Evolutionary conservation across 2,888 invertebrate species (phyloP).

Genomic region (Anthrax anthrax): DNA sequence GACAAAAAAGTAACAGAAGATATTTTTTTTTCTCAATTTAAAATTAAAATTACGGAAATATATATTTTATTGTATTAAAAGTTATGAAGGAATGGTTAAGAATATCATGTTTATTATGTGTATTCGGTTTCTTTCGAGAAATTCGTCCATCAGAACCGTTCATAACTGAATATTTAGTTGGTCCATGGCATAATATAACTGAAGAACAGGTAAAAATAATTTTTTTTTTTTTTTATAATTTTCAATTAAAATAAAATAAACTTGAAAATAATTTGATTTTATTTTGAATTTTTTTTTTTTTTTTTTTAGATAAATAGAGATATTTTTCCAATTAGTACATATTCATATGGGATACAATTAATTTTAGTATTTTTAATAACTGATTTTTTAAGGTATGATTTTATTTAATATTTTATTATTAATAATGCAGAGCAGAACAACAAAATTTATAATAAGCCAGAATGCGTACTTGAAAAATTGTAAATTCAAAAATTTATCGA

Average conservation of each 20-base stretch:
- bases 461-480: too few species aligned
- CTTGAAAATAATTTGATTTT: not conserved
- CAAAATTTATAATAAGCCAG: too few species aligned
- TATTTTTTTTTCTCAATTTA: too few species aligned
- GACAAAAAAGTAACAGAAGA: too few species aligned
- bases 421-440: too few species aligned
- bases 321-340: slow-evolving; percentile 76
- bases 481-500: too few species aligned
- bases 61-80: too few species aligned
- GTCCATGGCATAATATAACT: slow-evolving; percentile 65
- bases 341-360: slow-evolving; percentile 63
- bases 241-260: not conserved
- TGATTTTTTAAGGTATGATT: slow-evolving; percentile 45
- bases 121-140: slow-evolving; percentile 70
- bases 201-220: slow-evolving; percentile 26
- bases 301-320: slow-evolving; percentile 49
- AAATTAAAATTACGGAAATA: too few species aligned
- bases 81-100: slow-evolving; percentile 46
- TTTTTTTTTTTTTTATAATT: slow-evolving; percentile 2
- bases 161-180: slow-evolving; percentile 62
- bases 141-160: slow-evolving; percentile 79
- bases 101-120: slow-evolving; percentile 55
- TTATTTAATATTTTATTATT: too few species aligned
- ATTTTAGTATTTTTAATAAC: slow-evolving; percentile 71
- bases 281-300: not conserved